These are phyloP conservation scores for Ivindomyrus marchei DNA, from an alignment of 2,113 vertebrate species.

Conservation along the genomic window DNA sequence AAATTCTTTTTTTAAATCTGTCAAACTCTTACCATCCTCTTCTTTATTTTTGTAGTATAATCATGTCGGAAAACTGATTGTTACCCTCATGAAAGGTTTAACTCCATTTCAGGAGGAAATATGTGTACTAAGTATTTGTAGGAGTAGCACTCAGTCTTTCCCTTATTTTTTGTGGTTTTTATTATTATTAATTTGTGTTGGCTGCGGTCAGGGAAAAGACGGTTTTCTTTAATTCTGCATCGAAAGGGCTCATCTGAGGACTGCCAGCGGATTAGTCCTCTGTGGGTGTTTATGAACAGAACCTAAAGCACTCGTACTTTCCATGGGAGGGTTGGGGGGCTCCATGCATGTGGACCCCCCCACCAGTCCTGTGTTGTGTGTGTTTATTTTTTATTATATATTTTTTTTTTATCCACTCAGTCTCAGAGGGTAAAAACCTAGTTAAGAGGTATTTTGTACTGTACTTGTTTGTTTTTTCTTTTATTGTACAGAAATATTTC, in stretches of 20 bases:
- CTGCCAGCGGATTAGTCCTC: not conserved
- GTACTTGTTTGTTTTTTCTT: not conserved
- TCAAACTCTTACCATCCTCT: constrained; percentile 43
- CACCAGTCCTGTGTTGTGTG: not conserved
- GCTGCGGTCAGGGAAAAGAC: constrained; percentile 29
- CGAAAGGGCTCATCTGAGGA: constrained; percentile 5
- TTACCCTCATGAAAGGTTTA: constrained; percentile 44
- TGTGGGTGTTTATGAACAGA: constrained; percentile 5
- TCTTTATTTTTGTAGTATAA: constrained; percentile 50
- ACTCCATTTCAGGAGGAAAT: constrained; percentile 35
- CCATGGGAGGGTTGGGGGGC: not conserved
- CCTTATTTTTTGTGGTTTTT: constrained; percentile 2
- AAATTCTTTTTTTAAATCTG: constrained; percentile 36
- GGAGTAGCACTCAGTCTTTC: constrained; percentile 16
- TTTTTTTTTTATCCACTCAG: not conserved
- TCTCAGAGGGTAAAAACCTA: not conserved
- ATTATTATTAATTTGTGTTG: constrained; percentile 15
- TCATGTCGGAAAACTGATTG: constrained; percentile 45
- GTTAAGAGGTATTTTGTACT: not conserved
- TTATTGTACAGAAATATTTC: constrained; percentile 10
- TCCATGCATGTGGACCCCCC: not conserved
- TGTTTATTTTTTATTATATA: not conserved
- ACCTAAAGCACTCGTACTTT: not conserved
- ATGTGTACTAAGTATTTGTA: constrained; percentile 16
- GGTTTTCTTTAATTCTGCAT: constrained; percentile 12